Conservation (phyloP, 2,113 vertebrate genomes). For the Eurypyga helias region DNA sequence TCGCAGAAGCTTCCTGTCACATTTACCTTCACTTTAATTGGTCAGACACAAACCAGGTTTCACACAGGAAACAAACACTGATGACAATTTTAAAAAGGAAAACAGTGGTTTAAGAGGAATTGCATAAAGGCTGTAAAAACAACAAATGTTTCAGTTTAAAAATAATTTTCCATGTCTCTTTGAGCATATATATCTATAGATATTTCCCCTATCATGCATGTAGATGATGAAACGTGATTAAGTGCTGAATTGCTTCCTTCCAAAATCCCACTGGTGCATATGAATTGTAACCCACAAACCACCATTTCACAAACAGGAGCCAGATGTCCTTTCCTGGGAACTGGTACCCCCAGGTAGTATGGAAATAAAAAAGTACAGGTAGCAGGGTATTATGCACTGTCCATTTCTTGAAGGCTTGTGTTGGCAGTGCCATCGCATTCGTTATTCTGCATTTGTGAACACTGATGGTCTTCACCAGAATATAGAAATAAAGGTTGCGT, state of each 20-base stretch:
- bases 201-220: background rate
- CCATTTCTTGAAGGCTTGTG: background rate
- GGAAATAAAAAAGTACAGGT: background rate
- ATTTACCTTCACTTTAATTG: constrained; percentile 50
- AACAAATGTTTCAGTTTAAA: background rate
- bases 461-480: background rate
- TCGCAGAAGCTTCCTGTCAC: constrained; percentile 42
- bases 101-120: constrained; percentile 7
- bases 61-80: constrained; percentile 25
- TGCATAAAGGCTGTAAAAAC: background rate
- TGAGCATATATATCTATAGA: background rate
- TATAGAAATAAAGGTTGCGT: background rate
- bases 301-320: background rate
- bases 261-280: background rate
- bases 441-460: background rate
- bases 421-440: background rate
- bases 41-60: constrained; percentile 4
- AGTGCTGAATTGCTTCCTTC: background rate
- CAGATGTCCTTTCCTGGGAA: background rate
- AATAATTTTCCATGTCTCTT: background rate
- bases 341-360: background rate
- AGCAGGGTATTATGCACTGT: background rate
- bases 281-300: background rate
- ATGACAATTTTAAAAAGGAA: constrained; percentile 46
- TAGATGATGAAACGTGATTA: background rate